Conservation (phyloP, 2,888 invertebrate genomes). For the Pegoplata infirma region DNA sequence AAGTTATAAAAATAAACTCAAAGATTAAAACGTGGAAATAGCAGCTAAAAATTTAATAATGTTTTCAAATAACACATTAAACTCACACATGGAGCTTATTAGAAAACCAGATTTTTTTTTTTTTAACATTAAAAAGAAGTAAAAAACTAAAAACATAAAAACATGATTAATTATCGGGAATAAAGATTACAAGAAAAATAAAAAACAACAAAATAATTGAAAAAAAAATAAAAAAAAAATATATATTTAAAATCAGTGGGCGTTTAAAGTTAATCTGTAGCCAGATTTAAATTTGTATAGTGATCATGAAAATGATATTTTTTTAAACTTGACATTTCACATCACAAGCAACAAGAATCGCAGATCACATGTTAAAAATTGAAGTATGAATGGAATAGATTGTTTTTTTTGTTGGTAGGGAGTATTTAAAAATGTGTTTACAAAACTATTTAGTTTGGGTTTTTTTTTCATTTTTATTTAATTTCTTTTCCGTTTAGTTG, state of each 20-base stretch:
- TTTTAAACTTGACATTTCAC: slow-evolving; percentile 59
- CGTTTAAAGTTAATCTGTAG: slow-evolving; percentile 50
- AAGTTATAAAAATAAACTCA: neutral
- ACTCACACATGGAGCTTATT: slow-evolving; percentile 1
- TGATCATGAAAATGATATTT: slow-evolving; percentile 57
- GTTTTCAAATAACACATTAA: slow-evolving; percentile 13
- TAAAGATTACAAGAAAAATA: slow-evolving; percentile 21
- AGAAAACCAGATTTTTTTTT: slow-evolving; percentile 7
- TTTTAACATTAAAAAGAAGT: neutral
- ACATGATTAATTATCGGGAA: slow-evolving; percentile 56
- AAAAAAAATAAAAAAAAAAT: slow-evolving; percentile 15
- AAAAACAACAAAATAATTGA: slow-evolving; percentile 31
- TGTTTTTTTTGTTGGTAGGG: slow-evolving; percentile 25
- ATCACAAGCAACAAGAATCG: slow-evolving; percentile 6
- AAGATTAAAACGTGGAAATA: slow-evolving; percentile 22
- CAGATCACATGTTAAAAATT: slow-evolving; percentile 17
- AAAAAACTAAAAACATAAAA: neutral
- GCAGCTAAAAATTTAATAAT: neutral
- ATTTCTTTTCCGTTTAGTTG: too few relatives aligned
- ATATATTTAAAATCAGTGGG: slow-evolving; percentile 44
- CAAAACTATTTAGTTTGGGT: slow-evolving; percentile 19
- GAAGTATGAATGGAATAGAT: slow-evolving; percentile 6
- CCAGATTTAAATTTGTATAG: slow-evolving; percentile 13
- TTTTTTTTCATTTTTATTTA: slow-evolving; percentile 7
- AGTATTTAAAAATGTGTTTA: slow-evolving; percentile 19